Evolutionary conservation across 2,113 vertebrate species (phyloP).

Genomic region (Clupea harengus): DNA sequence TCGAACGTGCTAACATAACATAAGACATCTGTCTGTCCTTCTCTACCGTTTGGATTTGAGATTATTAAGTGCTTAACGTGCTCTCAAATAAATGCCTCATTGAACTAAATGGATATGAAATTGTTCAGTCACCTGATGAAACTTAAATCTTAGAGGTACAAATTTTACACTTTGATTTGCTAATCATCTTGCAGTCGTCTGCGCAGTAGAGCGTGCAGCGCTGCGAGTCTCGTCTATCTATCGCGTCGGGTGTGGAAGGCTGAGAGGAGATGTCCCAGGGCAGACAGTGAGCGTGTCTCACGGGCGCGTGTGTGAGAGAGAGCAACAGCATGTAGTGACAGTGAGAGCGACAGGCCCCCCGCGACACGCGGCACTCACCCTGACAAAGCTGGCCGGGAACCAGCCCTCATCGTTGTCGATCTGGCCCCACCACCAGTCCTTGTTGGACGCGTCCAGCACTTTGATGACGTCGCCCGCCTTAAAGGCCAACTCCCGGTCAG

Average conservation of each 20-base stretch:
- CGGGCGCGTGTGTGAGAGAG: not conserved
- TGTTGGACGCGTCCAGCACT: constrained; percentile 99
- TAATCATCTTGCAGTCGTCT: not conserved
- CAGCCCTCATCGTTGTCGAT: constrained; percentile 98
- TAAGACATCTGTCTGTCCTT: not conserved
- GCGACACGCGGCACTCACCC: constrained; percentile 78
- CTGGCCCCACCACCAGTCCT: constrained; percentile 99
- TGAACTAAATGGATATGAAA: not conserved
- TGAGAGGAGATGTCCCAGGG: not conserved
- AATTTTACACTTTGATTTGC: too few species aligned
- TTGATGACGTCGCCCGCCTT: constrained; percentile 99
- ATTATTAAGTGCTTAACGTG: not conserved
- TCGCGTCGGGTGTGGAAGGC: too few species aligned
- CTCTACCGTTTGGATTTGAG: not conserved
- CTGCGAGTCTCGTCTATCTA: not conserved
- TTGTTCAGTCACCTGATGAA: not conserved
- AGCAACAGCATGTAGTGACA: constrained; percentile 6
- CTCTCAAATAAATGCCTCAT: not conserved
- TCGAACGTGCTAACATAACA: not conserved
- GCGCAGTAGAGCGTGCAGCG: not conserved
- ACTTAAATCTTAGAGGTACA: not conserved
- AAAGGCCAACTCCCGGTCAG: constrained; percentile 99
- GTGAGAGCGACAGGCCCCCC: not conserved
- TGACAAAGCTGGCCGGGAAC: constrained; percentile 99
- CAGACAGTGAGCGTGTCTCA: constrained; percentile 1